phyloP scores from a whole-genome alignment of 2,888 invertebrate species.

The Sarcophaga rosellei region DNA sequence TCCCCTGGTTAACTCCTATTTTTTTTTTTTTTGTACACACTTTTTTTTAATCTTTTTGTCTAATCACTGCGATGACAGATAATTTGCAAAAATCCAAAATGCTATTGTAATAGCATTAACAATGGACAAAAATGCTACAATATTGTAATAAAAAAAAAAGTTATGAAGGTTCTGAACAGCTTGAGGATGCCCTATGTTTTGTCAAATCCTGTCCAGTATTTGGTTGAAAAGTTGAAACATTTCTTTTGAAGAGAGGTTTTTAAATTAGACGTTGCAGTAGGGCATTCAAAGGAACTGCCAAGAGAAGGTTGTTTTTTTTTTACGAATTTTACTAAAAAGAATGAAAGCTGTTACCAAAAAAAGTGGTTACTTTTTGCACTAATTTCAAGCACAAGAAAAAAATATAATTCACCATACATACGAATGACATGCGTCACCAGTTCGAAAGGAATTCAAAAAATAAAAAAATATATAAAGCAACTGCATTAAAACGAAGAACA shows the following conservation, averaged over 20 bases:
- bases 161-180: too few relatives aligned
- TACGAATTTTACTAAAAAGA: neutral
- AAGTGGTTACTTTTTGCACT: constrained; percentile 27
- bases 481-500: constrained; percentile 9
- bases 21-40: neutral
- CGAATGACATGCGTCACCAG: constrained; percentile 58
- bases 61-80: constrained; percentile 22
- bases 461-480: constrained; percentile 24
- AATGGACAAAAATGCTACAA: constrained; percentile 4
- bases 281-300: too few relatives aligned
- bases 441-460: neutral
- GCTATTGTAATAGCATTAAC: neutral
- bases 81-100: constrained; percentile 6
- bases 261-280: too few relatives aligned
- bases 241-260: too few relatives aligned
- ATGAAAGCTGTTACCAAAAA: constrained; percentile 40
- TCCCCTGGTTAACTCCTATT: constrained; percentile 6
- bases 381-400: neutral
- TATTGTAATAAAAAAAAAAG: too few relatives aligned
- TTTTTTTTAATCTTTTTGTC: neutral
- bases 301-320: too few relatives aligned
- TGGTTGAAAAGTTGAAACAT: too few relatives aligned
- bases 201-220: too few relatives aligned
- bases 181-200: too few relatives aligned
- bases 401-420: neutral